A percentile compares a stretch with the other conserved stretches of the same genome.
These are phyloP conservation scores for Pectinophora gossypiella DNA, from an alignment of 1,140 invertebrate genomes.

Conservation along the genomic window DNA sequence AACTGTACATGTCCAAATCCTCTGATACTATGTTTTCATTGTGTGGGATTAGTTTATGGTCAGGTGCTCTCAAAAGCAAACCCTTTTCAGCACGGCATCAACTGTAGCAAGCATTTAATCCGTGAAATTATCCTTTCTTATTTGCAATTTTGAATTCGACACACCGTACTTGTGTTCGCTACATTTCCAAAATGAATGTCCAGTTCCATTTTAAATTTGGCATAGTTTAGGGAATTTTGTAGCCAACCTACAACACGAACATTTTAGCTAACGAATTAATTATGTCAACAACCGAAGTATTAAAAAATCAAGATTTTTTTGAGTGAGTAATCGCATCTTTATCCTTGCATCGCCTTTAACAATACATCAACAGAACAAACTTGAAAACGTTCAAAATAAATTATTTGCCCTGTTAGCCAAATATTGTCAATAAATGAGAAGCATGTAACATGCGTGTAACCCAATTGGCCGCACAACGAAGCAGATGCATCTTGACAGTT, in stretches of 20 bases:
- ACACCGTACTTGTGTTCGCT: too few relatives aligned
- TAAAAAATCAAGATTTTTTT: too few relatives aligned
- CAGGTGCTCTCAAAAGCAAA: not conserved
- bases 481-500: slow-evolving; percentile 64
- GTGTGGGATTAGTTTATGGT: not conserved
- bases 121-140: not conserved
- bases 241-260: too few relatives aligned
- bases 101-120: not conserved
- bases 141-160: not conserved
- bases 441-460: slow-evolving; percentile 24
- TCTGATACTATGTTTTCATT: not conserved
- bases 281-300: too few relatives aligned
- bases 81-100: not conserved
- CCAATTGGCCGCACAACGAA: slow-evolving; percentile 50
- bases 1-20: not conserved
- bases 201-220: too few relatives aligned
- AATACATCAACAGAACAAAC: too few relatives aligned
- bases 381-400: too few relatives aligned
- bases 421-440: slow-evolving; percentile 7
- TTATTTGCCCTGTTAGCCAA: not conserved
- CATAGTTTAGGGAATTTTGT: too few relatives aligned
- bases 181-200: too few relatives aligned
- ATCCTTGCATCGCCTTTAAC: too few relatives aligned
- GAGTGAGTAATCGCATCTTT: too few relatives aligned
- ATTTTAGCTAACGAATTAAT: too few relatives aligned